A percentile compares a stretch with the other conserved stretches of the same genome.
Conservation (phyloP, 1,140 invertebrate species). For the Papilio aristodemus region DNA sequence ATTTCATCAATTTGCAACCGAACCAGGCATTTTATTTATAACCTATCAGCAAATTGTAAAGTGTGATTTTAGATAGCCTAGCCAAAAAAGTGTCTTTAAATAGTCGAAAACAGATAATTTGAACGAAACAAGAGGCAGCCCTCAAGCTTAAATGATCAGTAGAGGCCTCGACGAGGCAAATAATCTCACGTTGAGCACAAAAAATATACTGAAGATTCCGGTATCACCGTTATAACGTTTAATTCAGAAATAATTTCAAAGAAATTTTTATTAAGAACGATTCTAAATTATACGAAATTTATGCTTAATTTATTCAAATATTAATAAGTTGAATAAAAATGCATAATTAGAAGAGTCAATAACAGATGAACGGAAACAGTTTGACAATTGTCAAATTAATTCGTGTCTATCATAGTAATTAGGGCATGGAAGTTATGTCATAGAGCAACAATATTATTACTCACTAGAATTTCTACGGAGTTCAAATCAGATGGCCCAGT, state of each 20-base stretch:
- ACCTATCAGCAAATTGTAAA: no score
- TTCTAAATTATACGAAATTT: background rate
- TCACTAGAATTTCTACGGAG: conserved; percentile 35
- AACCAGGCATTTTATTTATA: no score
- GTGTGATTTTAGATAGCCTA: no score
- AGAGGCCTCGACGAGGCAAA: no score
- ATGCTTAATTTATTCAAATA: conserved; percentile 3
- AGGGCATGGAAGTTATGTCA: conserved; percentile 25
- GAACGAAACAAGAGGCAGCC: no score
- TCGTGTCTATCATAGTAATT: background rate
- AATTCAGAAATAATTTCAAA: background rate
- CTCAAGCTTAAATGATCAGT: no score
- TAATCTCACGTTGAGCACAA: background rate
- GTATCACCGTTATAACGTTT: conserved; percentile 3
- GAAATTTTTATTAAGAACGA: background rate
- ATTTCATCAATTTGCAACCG: no score
- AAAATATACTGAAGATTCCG: conserved; percentile 2
- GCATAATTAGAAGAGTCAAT: background rate
- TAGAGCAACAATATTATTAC: conserved; percentile 29
- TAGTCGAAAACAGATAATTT: no score
- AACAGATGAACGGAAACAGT: background rate
- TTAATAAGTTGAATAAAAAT: no score
- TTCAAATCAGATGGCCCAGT: conserved; percentile 70
- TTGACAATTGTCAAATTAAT: conserved; percentile 4
- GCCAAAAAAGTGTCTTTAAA: no score